A percentile compares a stretch with the other conserved stretches of the same genome.
phyloP scores from a whole-genome alignment of 1,140 invertebrate genomes.

The Lamellibrachia luymesi region DNA sequence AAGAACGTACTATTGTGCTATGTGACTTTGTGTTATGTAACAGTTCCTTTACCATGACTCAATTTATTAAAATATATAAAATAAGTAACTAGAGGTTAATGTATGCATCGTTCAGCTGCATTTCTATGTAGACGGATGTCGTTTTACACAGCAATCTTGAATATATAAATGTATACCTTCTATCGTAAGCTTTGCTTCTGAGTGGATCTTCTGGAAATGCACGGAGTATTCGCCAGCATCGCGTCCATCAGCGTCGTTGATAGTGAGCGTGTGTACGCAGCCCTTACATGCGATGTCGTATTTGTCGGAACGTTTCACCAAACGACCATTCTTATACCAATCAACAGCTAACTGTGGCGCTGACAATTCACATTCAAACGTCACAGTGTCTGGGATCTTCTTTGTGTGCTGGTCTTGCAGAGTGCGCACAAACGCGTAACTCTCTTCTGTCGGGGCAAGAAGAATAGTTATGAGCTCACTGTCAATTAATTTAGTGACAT shows the following conservation, averaged over 20 bases:
- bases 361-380: constrained; percentile 25
- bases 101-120: not conserved
- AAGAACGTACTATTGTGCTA: too few species aligned
- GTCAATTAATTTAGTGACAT: not conserved
- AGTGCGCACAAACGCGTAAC: constrained; percentile 16
- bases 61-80: too few species aligned
- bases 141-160: not conserved
- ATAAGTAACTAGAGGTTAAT: too few species aligned
- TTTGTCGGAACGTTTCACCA: constrained; percentile 70
- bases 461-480: constrained; percentile 4
- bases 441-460: constrained; percentile 8
- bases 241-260: constrained; percentile 71
- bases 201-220: constrained; percentile 74
- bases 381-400: constrained; percentile 22
- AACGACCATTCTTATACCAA: constrained; percentile 57
- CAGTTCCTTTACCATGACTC: too few species aligned
- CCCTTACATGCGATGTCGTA: constrained; percentile 73
- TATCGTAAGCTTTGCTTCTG: constrained; percentile 77
- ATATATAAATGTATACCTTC: constrained; percentile 64
- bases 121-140: not conserved
- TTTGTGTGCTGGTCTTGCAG: constrained; percentile 23
- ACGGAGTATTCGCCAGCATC: constrained; percentile 82
- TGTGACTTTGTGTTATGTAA: too few species aligned
- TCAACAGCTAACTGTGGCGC: constrained; percentile 17
- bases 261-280: constrained; percentile 73